Evolutionary conservation across 2,113 vertebrate species (phyloP).

Genomic region (Xiphophorus hellerii): DNA sequence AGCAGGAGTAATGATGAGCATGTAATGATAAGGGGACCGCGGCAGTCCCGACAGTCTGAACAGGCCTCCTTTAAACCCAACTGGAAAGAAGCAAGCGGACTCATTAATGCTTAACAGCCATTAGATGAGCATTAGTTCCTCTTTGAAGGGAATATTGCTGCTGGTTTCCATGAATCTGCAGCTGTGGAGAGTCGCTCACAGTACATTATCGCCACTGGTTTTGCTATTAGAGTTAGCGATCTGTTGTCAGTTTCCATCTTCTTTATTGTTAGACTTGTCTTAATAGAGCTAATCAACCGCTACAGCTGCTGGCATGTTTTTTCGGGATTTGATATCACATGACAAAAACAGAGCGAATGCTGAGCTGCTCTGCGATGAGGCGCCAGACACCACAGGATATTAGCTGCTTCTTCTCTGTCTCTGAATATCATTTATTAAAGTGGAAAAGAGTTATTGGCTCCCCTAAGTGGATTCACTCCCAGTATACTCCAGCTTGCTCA

Average conservation of each 20-base stretch:
- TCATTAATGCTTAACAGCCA: slow-evolving; percentile 76
- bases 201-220: slow-evolving; percentile 33
- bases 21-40: slow-evolving; percentile 75
- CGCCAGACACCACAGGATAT: neutral
- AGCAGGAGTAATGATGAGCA: slow-evolving; percentile 77
- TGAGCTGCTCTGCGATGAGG: neutral
- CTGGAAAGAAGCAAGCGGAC: slow-evolving; percentile 65
- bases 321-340: slow-evolving; percentile 6
- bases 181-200: slow-evolving; percentile 34
- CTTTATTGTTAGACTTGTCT: neutral
- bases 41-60: slow-evolving; percentile 67
- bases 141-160: slow-evolving; percentile 66
- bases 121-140: slow-evolving; percentile 76
- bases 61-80: slow-evolving; percentile 65
- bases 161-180: slow-evolving; percentile 60
- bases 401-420: neutral
- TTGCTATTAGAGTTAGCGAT: slow-evolving; percentile 35
- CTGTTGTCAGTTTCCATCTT: slow-evolving; percentile 22
- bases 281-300: neutral
- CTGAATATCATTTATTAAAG: neutral
- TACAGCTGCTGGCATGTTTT: neutral
- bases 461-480: neutral
- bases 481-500: neutral
- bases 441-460: neutral
- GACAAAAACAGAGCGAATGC: neutral